phyloP scores from a whole-genome alignment of 2,888 invertebrate species.

The Tridacna crocea region DNA sequence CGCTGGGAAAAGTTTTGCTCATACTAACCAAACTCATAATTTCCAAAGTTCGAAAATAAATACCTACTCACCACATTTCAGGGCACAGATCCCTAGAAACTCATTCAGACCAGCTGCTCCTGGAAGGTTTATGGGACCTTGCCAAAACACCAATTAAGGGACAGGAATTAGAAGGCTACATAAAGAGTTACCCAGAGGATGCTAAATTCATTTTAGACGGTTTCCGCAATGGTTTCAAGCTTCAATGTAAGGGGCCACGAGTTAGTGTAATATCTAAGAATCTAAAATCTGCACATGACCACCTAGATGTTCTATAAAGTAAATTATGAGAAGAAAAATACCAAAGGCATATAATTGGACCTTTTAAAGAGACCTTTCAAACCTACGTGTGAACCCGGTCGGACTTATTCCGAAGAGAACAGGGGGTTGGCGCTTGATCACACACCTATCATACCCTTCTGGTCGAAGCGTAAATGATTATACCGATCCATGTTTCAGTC shows the following conservation, averaged over 20 bases:
- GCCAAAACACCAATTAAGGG: conserved; percentile 18
- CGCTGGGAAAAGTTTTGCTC: no score
- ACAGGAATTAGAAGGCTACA: not conserved
- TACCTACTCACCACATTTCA: not conserved
- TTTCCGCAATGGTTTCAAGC: conserved; percentile 28
- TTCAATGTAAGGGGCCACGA: conserved; percentile 38
- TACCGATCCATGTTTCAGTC: conserved; percentile 20
- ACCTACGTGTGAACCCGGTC: conserved; percentile 30
- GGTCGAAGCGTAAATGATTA: conserved; percentile 46
- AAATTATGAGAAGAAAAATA: conserved; percentile 40
- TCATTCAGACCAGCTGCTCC: not conserved
- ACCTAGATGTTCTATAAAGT: conserved; percentile 1
- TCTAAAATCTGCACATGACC: conserved; percentile 38
- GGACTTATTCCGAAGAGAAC: conserved; percentile 34
- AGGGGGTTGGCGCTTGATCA: not conserved
- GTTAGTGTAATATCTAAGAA: conserved; percentile 33
- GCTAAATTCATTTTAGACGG: not conserved
- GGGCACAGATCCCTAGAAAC: not conserved
- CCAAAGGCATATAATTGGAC: no score
- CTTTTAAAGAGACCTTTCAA: conserved; percentile 24
- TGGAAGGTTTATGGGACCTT: conserved; percentile 12
- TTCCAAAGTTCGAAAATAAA: not conserved
- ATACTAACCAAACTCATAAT: no score
- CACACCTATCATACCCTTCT: conserved; percentile 40
- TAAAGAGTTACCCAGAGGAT: conserved; percentile 3